Evolutionary conservation across 1,140 invertebrate genomes (phyloP).

Genomic region (Vollenhovia emeryi): DNA sequence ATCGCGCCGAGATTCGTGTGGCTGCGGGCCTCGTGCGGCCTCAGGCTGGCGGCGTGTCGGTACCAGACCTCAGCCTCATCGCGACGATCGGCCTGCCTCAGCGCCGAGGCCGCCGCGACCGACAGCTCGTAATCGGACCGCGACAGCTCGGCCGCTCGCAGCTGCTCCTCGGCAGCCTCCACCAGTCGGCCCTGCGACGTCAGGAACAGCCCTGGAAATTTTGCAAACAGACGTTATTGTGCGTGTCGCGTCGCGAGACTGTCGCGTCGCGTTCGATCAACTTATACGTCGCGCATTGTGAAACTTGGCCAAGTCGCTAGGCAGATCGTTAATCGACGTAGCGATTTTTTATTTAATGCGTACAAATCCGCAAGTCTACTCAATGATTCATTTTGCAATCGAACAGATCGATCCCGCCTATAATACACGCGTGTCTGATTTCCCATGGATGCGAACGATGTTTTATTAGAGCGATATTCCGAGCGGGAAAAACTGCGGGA

Average conservation of each 20-base stretch:
- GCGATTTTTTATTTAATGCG: background rate
- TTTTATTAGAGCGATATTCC: background rate
- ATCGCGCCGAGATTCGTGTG: constrained; percentile 98
- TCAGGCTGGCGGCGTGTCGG: constrained; percentile 89
- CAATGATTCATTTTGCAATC: background rate
- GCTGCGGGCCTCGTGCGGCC: constrained; percentile 93
- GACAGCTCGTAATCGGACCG: constrained; percentile 93
- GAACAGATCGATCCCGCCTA: background rate
- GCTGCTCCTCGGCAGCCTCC: constrained; percentile 93
- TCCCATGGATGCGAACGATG: background rate
- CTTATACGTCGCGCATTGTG: background rate
- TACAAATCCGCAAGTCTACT: background rate
- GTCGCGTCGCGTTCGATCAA: background rate
- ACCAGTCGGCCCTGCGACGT: constrained; percentile 90
- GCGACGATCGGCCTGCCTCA: constrained; percentile 92
- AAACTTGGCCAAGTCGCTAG: background rate
- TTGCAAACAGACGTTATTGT: constrained; percentile 18
- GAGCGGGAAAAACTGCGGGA: background rate
- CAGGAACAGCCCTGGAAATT: constrained; percentile 93
- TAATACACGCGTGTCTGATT: background rate
- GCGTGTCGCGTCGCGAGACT: background rate
- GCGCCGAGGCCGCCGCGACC: constrained; percentile 94
- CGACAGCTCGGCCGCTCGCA: constrained; percentile 90
- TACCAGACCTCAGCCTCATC: constrained; percentile 94
- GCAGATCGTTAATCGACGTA: background rate